Percentiles rank a stretch among this genome's conserved stretches.
Evolutionary conservation across 1,140 invertebrate genomes (phyloP).

Genomic region (Ridgeia piscesae): DNA sequence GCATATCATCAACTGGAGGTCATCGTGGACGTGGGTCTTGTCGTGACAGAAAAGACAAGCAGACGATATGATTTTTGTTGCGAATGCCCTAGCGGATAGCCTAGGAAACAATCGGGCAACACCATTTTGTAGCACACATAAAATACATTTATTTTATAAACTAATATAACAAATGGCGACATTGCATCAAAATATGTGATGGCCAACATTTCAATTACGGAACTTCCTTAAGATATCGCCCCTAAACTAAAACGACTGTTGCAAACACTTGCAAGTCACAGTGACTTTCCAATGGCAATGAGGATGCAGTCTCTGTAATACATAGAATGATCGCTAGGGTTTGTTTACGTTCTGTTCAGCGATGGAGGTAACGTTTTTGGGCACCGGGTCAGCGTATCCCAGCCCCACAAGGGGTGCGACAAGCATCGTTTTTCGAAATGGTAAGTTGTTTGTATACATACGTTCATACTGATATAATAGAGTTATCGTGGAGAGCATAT

Average conservation of each 20-base stretch:
- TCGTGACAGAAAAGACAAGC: background rate
- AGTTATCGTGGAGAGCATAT: background rate
- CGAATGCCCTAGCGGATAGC: background rate
- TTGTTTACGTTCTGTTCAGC: background rate
- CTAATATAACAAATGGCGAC: background rate
- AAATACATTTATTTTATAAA: background rate
- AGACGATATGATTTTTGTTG: background rate
- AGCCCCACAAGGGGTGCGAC: constrained; percentile 53
- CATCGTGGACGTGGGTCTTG: too few species aligned
- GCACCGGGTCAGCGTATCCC: constrained; percentile 58
- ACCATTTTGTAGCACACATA: background rate
- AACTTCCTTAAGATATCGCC: too few species aligned
- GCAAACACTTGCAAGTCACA: background rate
- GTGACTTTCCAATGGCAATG: background rate
- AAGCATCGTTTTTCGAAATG: constrained; percentile 49
- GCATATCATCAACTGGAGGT: too few species aligned
- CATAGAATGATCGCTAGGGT: background rate
- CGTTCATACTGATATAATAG: background rate
- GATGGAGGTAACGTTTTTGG: constrained; percentile 57
- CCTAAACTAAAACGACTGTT: too few species aligned
- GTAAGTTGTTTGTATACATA: constrained; percentile 30
- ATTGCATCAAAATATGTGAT: background rate
- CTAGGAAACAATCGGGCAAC: background rate
- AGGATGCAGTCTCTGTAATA: background rate
- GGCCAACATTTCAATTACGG: background rate